Conservation (phyloP, 2,113 vertebrate genomes). For the Oryzias javanicus region DNA sequence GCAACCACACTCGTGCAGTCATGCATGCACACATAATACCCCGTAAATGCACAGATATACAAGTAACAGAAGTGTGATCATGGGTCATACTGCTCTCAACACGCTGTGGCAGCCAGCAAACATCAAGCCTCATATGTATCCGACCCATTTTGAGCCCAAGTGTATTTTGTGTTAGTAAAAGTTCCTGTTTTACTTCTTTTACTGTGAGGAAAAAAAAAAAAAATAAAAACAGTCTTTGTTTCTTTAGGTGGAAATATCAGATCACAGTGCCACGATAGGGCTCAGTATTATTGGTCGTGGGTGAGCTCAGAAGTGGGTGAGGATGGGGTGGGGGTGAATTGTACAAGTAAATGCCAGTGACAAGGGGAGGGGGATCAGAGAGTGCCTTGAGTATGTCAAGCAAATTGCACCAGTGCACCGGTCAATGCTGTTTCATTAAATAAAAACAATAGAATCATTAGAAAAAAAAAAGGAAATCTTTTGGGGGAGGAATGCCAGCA, state of each 20-base stretch:
- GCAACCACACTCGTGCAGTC: constrained; percentile 59
- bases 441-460: constrained; percentile 15
- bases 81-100: constrained; percentile 54
- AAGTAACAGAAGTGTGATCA: constrained; percentile 54
- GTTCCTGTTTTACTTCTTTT: background rate
- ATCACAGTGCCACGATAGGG: constrained; percentile 32
- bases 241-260: background rate
- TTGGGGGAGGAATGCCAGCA: constrained; percentile 37
- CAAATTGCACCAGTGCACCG: constrained; percentile 68
- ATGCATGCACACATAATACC: constrained; percentile 65
- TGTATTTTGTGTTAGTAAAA: constrained; percentile 13
- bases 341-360: constrained; percentile 84
- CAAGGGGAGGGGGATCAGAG: constrained; percentile 76
- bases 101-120: constrained; percentile 59
- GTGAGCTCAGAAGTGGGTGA: constrained; percentile 64
- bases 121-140: constrained; percentile 55
- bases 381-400: constrained; percentile 67
- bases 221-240: background rate
- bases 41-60: constrained; percentile 56
- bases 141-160: constrained; percentile 43
- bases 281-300: constrained; percentile 54
- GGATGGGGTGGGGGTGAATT: constrained; percentile 65
- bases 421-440: constrained; percentile 49
- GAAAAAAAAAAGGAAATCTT: constrained; percentile 33
- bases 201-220: background rate